phyloP scores from a whole-genome alignment of 2,797 vertebrate species.

The Hydrolagus colliei region DNA sequence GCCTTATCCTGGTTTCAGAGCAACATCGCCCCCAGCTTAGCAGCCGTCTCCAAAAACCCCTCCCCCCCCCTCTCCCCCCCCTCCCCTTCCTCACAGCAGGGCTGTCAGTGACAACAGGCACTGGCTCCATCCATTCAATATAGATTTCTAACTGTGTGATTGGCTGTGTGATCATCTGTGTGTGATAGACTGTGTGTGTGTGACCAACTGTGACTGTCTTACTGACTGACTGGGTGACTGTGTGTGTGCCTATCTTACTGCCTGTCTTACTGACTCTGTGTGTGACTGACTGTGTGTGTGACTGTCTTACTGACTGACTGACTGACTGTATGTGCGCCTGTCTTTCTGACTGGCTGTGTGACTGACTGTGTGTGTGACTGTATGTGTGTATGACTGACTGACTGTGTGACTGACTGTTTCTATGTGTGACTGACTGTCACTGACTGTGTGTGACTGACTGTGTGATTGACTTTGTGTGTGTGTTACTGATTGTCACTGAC shows the following conservation, averaged over 20 bases:
- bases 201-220: background rate
- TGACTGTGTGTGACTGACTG: no score
- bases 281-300: background rate
- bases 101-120: no score
- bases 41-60: background rate
- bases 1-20: slow-evolving; percentile 86
- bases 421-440: background rate
- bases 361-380: background rate
- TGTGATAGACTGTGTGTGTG: background rate
- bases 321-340: background rate
- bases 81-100: background rate
- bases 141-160: no score
- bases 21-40: slow-evolving; percentile 62
- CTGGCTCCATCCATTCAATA: no score
- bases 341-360: background rate
- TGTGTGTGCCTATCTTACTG: background rate
- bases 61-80: slow-evolving; percentile 30
- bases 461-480: no score
- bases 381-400: no score
- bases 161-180: background rate
- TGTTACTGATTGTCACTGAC: no score
- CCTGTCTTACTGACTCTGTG: background rate
- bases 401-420: background rate
- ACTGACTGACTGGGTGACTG: background rate
- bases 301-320: background rate